Percentiles rank a stretch among this genome's conserved stretches.
Conservation (phyloP, 2,113 vertebrate genomes). For the Grammomys surdaster region DNA sequence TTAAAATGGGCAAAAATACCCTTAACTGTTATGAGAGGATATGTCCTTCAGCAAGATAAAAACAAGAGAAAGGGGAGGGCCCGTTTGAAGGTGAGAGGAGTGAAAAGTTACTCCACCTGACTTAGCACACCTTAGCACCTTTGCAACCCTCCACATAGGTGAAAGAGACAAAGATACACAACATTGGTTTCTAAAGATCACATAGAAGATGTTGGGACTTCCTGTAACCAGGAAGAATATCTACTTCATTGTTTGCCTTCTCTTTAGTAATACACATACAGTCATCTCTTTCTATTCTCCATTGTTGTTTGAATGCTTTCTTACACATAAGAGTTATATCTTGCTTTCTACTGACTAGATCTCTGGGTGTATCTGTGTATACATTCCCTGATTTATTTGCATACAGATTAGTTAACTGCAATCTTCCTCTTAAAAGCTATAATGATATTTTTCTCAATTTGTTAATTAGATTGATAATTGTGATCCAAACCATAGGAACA, state of each 20-base stretch:
- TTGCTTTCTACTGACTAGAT: neutral
- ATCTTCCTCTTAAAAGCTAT: neutral
- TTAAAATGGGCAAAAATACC: neutral
- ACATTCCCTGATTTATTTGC: neutral
- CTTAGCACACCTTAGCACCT: too few species aligned
- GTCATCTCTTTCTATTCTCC: neutral
- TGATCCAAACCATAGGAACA: neutral
- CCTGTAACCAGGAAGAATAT: neutral
- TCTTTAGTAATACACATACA: neutral
- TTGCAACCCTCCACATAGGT: neutral
- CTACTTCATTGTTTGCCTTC: neutral
- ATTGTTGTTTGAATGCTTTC: neutral
- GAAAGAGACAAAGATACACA: neutral
- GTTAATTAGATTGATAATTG: constrained; percentile 1
- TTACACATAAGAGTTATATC: neutral
- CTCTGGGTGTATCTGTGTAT: neutral
- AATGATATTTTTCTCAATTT: neutral
- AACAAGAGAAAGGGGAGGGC: accelerated
- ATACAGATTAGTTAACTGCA: neutral
- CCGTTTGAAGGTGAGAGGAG: accelerated
- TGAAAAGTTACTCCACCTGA: accelerated
- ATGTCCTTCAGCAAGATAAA: neutral
- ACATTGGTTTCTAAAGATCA: neutral
- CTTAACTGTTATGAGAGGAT: neutral
- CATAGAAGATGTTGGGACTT: neutral